Evolutionary conservation across 2,797 vertebrate species (phyloP).

Genomic region (Anas flavirostris): DNA sequence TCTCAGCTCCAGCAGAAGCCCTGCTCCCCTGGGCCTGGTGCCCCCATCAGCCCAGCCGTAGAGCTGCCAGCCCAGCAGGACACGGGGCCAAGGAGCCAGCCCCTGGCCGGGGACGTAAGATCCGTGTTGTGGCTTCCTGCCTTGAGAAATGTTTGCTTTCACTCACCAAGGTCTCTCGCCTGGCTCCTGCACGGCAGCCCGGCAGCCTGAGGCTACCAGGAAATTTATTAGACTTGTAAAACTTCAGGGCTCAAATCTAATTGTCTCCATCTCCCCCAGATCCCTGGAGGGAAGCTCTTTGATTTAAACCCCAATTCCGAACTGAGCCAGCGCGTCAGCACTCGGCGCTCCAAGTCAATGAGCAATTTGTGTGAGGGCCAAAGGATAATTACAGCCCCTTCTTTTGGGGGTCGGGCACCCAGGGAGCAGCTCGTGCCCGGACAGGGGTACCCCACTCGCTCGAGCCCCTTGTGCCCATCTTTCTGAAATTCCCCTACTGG

Average conservation of each 20-base stretch:
- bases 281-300: conserved; percentile 54
- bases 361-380: conserved; percentile 36
- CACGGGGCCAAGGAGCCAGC: background rate
- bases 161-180: background rate
- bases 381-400: conserved; percentile 40
- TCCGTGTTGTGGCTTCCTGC: background rate
- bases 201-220: conserved; percentile 54
- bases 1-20: background rate
- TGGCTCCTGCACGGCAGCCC: background rate
- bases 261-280: conserved; percentile 59
- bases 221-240: conserved; percentile 75
- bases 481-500: background rate
- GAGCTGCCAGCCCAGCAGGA: background rate
- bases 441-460: background rate
- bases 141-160: background rate
- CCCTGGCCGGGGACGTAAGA: background rate
- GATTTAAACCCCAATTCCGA: conserved; percentile 57
- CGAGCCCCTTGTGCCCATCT: background rate
- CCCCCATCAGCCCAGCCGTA: background rate
- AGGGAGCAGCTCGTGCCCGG: background rate
- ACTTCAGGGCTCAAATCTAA: conserved; percentile 65
- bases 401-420: background rate
- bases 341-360: conserved; percentile 22
- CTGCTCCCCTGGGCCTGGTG: too few relatives aligned
- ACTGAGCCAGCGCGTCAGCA: background rate